Evolutionary conservation across 2,888 invertebrate species (phyloP), one percentile per base, ranked within the genome.

Genomic region (Tiliacea aurago): DNA sequence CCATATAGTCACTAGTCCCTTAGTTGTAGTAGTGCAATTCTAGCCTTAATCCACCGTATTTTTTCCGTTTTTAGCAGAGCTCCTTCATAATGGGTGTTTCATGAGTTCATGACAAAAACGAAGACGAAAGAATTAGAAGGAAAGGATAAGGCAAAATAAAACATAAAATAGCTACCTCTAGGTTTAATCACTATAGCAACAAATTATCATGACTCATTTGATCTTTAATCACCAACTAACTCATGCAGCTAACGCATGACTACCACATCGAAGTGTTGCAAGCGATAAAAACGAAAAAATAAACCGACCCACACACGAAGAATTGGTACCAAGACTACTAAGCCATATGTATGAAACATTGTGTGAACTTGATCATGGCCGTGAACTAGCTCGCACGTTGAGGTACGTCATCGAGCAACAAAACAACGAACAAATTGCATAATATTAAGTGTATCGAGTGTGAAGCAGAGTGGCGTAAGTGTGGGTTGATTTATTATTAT

Each of bases 361-460:
- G 73, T 86, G 89, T 93, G 94, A 94, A 94, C 94, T 94, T 93
- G 93, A 88, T 85, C 86, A 80, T 89, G 94, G 87, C 94, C 94
- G 82, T 94, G 94, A 94, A 94, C 94, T 80, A 67, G 74, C 70
- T 76, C 82, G 81, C 88, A 86, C 88, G 88, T 78, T 87, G 82
- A 63, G 64, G 94, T 94, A 95, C 95, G 95, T 95, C 95, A 95
- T 89, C 70, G 68, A 47, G 82, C 86, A 84, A 87, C 87, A 90
- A 91, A 92, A 92, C 92, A 91, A 91, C 91, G 89, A 89, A 90
- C 93, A 94, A 86, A 93, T 95, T 95, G 94, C 95, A 95, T 95
- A 95, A 94, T 89, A 92, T 93, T 93, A 91, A 89, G 87, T 81
- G 87, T 86, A 84, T 84, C 75, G 73, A 65, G 65, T 85, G 85